Conservation (phyloP, 2,888 invertebrate genomes). For the Eucera pruinosa region DNA sequence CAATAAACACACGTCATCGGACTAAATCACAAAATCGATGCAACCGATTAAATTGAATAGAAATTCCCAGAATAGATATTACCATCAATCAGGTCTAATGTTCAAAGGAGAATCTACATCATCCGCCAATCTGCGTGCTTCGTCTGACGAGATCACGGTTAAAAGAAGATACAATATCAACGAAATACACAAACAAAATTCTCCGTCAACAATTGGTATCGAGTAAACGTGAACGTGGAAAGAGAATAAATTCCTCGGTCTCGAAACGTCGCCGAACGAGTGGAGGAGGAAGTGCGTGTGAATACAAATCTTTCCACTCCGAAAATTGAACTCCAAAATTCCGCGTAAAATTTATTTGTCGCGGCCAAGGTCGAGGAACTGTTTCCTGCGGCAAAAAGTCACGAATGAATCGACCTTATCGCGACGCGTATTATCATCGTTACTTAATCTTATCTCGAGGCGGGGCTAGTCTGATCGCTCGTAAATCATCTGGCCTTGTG, state of each 20-base stretch:
- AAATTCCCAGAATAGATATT: background rate
- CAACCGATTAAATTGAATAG: background rate
- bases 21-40: background rate
- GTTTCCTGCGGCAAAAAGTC: conserved; percentile 1
- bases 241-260: conserved; percentile 7
- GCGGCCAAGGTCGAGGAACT: conserved; percentile 19
- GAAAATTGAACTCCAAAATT: background rate
- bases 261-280: background rate
- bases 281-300: background rate
- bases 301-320: conserved; percentile 15
- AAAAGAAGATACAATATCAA: background rate
- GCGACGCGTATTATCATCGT: conserved; percentile 37
- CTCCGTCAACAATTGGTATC: background rate
- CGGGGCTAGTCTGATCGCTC: conserved; percentile 46
- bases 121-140: too few relatives aligned
- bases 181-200: background rate
- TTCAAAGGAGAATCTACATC: background rate
- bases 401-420: conserved; percentile 45
- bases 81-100: background rate
- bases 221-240: background rate
- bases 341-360: conserved; percentile 10
- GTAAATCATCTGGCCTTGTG: conserved; percentile 59
- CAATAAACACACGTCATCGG: background rate
- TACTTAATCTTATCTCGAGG: conserved; percentile 59
- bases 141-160: background rate